These are phyloP conservation scores for Sphaeridia pumilis DNA, from an alignment of 2,888 invertebrate genomes.

Conservation along the genomic window DNA sequence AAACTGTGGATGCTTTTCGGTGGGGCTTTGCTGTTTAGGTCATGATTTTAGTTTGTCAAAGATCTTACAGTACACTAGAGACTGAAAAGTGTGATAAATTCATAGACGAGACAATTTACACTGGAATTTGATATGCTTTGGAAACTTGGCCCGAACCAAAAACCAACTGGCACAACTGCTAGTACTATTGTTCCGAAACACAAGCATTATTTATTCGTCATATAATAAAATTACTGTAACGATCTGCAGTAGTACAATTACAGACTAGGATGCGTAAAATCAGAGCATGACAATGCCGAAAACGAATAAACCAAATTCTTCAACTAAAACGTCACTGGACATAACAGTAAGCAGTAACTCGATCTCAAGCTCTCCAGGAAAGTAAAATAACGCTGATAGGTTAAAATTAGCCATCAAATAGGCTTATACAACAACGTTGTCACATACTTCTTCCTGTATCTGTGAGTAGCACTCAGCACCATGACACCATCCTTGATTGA, in stretches of 20 bases:
- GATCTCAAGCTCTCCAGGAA: neutral
- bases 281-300: neutral
- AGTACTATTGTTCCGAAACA: no score
- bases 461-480: constrained; percentile 96
- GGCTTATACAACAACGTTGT: constrained; percentile 98
- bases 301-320: neutral
- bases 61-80: no score
- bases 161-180: no score
- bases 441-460: constrained; percentile 98
- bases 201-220: no score
- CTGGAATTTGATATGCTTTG: no score
- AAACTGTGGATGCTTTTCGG: neutral
- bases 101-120: no score
- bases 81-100: no score
- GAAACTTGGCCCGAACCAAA: no score
- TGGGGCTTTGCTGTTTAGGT: constrained; percentile 20
- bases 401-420: constrained; percentile 44
- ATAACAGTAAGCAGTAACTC: neutral
- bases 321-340: neutral
- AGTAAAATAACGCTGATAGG: neutral
- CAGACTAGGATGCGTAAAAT: no score
- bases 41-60: no score
- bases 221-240: no score
- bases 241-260: no score
- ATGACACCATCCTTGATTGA: constrained; percentile 99